Conservation (phyloP, 2,113 vertebrate species). For the Pseudorasbora parva region DNA sequence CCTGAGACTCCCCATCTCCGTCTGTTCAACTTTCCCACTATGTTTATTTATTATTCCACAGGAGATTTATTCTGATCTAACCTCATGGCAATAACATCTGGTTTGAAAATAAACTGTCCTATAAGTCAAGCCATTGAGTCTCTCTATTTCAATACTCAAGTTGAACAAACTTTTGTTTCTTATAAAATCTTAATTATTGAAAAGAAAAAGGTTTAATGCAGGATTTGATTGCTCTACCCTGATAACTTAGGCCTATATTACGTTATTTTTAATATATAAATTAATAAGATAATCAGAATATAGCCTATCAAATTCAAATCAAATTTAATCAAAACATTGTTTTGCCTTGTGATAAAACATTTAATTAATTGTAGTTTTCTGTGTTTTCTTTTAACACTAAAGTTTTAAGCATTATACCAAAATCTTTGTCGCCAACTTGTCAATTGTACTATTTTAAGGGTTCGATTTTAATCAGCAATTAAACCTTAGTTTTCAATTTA, state of each 20-base stretch:
- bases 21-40: conserved; percentile 48
- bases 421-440: background rate
- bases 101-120: conserved; percentile 37
- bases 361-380: background rate
- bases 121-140: conserved; percentile 21
- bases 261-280: background rate
- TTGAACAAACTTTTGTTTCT: background rate
- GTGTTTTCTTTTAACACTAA: background rate
- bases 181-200: background rate
- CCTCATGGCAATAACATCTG: conserved; percentile 32
- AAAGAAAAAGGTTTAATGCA: conserved; percentile 9
- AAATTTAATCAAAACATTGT: too few species aligned
- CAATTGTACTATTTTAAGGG: background rate
- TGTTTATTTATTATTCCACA: conserved; percentile 55
- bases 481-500: too few species aligned
- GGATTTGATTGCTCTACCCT: background rate
- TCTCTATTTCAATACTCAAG: background rate
- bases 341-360: background rate
- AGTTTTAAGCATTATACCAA: background rate
- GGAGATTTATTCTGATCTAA: conserved; percentile 32
- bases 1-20: conserved; percentile 50
- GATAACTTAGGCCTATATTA: too few species aligned
- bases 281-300: background rate
- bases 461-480: background rate
- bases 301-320: too few species aligned